Evolutionary conservation across 2,888 invertebrate species (phyloP).

Genomic region (Polyommatus iphigenia): DNA sequence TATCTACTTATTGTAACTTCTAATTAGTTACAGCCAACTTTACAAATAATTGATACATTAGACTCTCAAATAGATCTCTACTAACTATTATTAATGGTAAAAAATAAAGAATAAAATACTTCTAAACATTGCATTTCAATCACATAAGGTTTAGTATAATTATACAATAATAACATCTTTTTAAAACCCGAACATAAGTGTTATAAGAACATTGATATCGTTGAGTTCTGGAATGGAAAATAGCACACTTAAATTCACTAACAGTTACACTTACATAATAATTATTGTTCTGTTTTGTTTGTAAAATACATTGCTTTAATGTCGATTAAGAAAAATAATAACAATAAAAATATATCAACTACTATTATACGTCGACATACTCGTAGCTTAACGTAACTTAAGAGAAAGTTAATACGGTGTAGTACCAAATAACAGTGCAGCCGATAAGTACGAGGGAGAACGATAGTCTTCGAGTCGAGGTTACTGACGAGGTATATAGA

Average conservation of each 20-base stretch:
- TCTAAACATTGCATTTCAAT: slow-evolving; percentile 81
- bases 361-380: slow-evolving; percentile 71
- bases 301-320: slow-evolving; percentile 79
- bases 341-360: slow-evolving; percentile 76
- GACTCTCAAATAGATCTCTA: slow-evolving; percentile 81
- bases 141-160: slow-evolving; percentile 80
- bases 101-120: slow-evolving; percentile 81
- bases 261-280: slow-evolving; percentile 80
- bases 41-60: slow-evolving; percentile 81
- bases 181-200: slow-evolving; percentile 78
- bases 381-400: slow-evolving; percentile 70
- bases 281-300: slow-evolving; percentile 80
- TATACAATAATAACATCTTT: slow-evolving; percentile 79
- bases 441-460: slow-evolving; percentile 71
- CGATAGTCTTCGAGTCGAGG: slow-evolving; percentile 64
- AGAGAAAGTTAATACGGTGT: slow-evolving; percentile 58
- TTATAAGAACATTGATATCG: slow-evolving; percentile 79
- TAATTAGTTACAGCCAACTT: slow-evolving; percentile 80
- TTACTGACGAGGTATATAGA: slow-evolving; percentile 73
- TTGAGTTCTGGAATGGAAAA: slow-evolving; percentile 80
- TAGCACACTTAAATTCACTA: slow-evolving; percentile 81
- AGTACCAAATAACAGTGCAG: slow-evolving; percentile 79
- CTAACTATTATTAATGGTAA: slow-evolving; percentile 80
- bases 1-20: slow-evolving; percentile 79
- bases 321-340: slow-evolving; percentile 77